These are phyloP conservation scores for Sphyrna mokarran DNA, from an alignment of 2,113 vertebrate genomes.

Conservation along the genomic window DNA sequence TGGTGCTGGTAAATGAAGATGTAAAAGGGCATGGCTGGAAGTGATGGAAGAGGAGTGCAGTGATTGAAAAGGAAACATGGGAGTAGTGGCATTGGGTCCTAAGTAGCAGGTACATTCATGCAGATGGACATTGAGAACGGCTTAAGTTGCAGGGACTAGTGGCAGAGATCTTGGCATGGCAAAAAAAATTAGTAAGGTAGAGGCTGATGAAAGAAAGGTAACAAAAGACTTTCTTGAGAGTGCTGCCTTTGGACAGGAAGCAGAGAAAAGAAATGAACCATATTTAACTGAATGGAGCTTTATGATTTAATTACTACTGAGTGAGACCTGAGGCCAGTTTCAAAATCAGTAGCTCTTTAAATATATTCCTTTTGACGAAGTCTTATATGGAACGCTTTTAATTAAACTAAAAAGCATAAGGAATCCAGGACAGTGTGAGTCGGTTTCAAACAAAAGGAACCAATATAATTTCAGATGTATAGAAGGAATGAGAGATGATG, in stretches of 20 bases:
- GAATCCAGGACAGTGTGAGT: not conserved
- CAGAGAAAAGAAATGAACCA: slow-evolving; percentile 10
- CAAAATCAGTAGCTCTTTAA: not conserved
- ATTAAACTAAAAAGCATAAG: slow-evolving; percentile 5
- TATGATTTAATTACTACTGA: slow-evolving; percentile 9
- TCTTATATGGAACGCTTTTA: not conserved
- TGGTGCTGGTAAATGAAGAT: not conserved
- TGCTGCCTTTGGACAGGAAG: not conserved
- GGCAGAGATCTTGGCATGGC: not conserved
- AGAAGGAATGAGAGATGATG: not conserved
- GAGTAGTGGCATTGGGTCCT: not conserved
- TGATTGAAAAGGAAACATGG: not conserved
- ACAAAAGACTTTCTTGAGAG: not conserved
- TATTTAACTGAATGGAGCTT: not conserved
- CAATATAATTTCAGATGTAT: not conserved
- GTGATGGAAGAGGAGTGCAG: not conserved
- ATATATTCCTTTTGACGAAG: not conserved
- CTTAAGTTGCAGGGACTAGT: not conserved
- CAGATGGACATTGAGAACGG: not conserved
- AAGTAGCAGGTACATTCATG: not conserved
- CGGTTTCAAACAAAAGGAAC: not conserved
- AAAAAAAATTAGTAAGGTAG: not conserved
- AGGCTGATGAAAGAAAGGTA: not conserved
- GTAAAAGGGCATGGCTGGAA: not conserved
- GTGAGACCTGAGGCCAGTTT: not conserved